Base-by-base conservation (phyloP, 2,797 vertebrate species). In the Ceryle rudis region DNA sequence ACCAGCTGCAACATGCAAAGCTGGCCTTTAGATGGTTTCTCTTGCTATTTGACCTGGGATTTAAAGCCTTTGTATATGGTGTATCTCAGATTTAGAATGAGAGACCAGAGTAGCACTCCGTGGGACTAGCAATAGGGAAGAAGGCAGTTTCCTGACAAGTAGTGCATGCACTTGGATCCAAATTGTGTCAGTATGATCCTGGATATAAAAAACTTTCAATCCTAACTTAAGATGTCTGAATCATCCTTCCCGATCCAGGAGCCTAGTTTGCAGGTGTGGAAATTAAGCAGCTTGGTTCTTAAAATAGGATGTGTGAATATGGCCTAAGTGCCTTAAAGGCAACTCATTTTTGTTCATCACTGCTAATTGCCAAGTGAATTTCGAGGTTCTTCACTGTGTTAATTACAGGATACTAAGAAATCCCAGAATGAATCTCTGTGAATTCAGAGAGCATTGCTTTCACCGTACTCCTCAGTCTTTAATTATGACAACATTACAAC, bases 321-420 rank as follows among this genome's bases (percentile, higher is more conserved):
- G 95, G 90, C 77, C 86, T 94, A 90, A 96, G 86, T 92, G 93
- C 92, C 93, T 95, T 94, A 94, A 97, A 92, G 88, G 87, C 87
- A 97, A 83, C 89, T 96, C 90, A 96, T 92, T 90, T 96, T 97
- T 97, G 95, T 97, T 97, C 96, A 95, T 96, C 93, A 71, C 39
- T 85, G 93, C 92, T 97, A 97, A 97, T 96, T 97, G 96, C 95
- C 91, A 91, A 93, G 90, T 95, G 95, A 96, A 96, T 95, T 97
- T 97, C 87, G 95, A 94, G 91, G 93, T 94, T 97, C 91, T 94
- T 96, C 93, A 42, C 55, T 86, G 73, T 93, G 85, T 92, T 97
- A 97, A 97, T 97, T 97, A 96, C 93, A 96, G 95, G 96, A 95
- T 95, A 95, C 91, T 91, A 91, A 93, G 89, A 97, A 95, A 97